These are phyloP conservation scores for Hipposideros armiger DNA, from an alignment of 2,113 vertebrate genomes.

Conservation along the genomic window DNA sequence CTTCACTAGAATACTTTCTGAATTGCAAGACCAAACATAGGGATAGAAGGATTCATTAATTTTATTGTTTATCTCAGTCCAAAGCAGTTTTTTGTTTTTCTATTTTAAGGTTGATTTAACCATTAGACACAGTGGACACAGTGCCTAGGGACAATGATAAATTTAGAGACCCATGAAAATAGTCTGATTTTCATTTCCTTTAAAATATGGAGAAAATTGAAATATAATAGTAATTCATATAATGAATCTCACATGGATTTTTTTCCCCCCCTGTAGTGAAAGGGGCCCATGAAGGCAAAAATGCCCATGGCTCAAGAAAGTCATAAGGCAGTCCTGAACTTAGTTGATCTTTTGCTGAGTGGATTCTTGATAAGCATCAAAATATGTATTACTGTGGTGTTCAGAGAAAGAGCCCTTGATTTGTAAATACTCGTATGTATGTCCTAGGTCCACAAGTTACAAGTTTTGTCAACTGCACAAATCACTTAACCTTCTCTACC, in stretches of 20 bases:
- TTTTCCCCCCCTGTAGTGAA: neutral
- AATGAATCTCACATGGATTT: neutral
- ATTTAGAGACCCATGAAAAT: conserved; percentile 3
- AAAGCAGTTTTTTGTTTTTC: neutral
- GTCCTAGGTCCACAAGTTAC: neutral
- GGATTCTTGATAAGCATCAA: neutral
- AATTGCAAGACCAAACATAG: neutral
- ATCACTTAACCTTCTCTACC: neutral
- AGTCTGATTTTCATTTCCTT: conserved; percentile 48
- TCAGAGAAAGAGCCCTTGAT: neutral
- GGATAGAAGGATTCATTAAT: neutral
- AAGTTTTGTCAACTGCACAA: neutral
- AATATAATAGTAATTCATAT: neutral
- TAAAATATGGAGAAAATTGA: neutral
- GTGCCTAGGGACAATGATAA: neutral
- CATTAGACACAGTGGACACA: neutral
- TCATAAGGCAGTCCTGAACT: neutral
- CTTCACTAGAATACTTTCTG: neutral
- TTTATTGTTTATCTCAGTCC: neutral
- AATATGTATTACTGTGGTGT: neutral
- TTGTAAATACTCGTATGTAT: neutral
- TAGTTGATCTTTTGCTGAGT: neutral
- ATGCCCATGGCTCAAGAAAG: neutral
- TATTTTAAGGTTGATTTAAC: conserved; percentile 7
- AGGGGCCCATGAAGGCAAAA: neutral